Base-by-base conservation (phyloP, 2,888 invertebrate species). In the Epirrita christyi region DNA sequence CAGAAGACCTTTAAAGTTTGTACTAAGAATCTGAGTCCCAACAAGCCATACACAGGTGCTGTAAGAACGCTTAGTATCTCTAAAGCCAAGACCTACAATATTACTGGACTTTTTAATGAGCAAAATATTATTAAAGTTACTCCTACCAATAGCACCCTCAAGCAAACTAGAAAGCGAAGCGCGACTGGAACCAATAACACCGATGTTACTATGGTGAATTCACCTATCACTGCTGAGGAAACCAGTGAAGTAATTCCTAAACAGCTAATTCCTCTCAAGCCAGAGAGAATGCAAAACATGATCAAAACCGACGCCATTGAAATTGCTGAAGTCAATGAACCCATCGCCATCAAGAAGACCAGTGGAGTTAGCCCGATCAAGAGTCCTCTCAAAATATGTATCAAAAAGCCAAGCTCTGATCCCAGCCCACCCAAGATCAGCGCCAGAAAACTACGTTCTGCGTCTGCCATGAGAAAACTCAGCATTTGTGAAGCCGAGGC, bases 41-140 rank as follows among this genome's bases (percentile, higher is more conserved):
- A 28, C 9, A 51, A 51, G 10, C 44, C 37, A 14, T 44, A 37
- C 37, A n/a, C 13, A 51, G 29, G 44, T n/a, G 4, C 37, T n/a
- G 37, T 51, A 6, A 38, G 51, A 38, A 51, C 37, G 36, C 36
- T 10, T 8, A 38, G 6, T n/a, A 14, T 38, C 3, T 8, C 7
- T 38, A 14, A 6, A 38, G 13, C 38, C 34, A 34, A 34, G n/a
- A n/a, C n/a, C 32, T 8, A 32, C 8, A 32, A 32, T 32, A 8
- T 21, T 4, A 21, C 21, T 21, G 21, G 21, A 21, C 21, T 3
- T 21, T 21, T 21, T 4, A 21, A 21, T 21, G 21, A 21, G 21
- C 21, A 21, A 10, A 32, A 7, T 2, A 9, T 7, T 32, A 9
- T 7, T 32, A 32, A 2, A 32, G 10, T 10, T 32, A 32, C 10